These are phyloP conservation scores for Tapirus terrestris DNA, from an alignment of 2,113 vertebrate species.

Conservation along the genomic window DNA sequence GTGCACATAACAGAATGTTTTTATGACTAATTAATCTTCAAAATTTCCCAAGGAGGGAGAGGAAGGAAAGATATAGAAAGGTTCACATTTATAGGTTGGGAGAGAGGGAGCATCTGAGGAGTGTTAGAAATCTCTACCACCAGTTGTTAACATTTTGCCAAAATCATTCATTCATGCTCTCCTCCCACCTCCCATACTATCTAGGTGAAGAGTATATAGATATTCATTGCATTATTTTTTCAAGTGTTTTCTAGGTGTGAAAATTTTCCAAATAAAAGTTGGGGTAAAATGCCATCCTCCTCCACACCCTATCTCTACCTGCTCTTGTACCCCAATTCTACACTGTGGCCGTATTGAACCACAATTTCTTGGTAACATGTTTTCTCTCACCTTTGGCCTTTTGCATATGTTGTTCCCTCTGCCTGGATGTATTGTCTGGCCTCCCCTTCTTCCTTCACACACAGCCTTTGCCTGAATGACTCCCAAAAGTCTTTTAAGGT, in stretches of 20 bases:
- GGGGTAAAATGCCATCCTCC: background rate
- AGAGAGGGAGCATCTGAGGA: background rate
- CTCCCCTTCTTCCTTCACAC: background rate
- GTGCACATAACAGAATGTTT: background rate
- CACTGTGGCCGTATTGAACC: background rate
- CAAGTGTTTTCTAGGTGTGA: background rate
- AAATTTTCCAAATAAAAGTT: background rate
- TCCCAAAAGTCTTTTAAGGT: background rate
- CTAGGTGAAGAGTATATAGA: background rate
- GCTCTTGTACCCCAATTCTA: background rate
- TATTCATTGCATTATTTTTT: background rate
- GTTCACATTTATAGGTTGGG: background rate
- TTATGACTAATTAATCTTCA: background rate
- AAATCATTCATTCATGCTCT: background rate
- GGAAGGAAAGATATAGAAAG: background rate
- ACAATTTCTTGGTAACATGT: background rate
- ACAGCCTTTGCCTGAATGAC: background rate
- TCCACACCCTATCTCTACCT: background rate
- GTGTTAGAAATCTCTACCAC: background rate
- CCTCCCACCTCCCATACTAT: background rate
- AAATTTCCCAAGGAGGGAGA: background rate
- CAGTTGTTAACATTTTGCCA: background rate
- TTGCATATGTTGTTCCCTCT: background rate
- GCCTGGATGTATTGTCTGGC: background rate
- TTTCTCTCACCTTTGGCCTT: background rate